Evolutionary conservation across 2,113 vertebrate species (phyloP).

Genomic region (Actenoides hombroni): DNA sequence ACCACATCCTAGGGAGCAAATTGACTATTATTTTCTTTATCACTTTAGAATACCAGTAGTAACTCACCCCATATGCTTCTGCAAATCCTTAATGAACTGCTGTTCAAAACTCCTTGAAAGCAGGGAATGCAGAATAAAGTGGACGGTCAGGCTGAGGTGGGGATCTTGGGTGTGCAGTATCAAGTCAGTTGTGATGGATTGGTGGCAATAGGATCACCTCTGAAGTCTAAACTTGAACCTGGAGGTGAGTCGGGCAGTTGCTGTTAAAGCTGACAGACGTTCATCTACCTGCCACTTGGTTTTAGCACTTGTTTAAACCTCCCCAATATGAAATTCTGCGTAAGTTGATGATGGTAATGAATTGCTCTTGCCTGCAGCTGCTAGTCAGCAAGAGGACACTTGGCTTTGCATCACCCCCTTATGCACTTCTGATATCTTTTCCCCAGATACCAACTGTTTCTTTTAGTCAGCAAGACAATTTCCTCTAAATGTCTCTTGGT

Average conservation of each 20-base stretch:
- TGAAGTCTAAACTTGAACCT: background rate
- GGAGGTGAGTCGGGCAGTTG: background rate
- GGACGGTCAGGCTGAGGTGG: background rate
- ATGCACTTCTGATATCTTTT: background rate
- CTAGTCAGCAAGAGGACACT: background rate
- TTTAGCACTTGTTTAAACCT: conserved; percentile 3
- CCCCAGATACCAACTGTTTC: background rate
- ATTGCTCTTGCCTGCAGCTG: background rate
- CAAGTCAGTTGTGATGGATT: background rate
- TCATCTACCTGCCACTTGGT: background rate
- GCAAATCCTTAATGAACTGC: background rate
- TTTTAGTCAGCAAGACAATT: conserved; percentile 6
- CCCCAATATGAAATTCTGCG: background rate
- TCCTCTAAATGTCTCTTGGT: background rate
- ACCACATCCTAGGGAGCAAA: background rate
- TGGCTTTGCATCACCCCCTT: background rate
- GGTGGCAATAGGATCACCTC: background rate
- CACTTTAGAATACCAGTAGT: background rate
- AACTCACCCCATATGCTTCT: background rate
- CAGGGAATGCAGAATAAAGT: background rate
- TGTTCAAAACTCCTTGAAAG: background rate
- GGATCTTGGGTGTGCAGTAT: background rate
- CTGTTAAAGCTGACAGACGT: conserved; percentile 4
- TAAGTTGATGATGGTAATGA: conserved; percentile 7
- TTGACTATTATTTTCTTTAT: background rate